Evolutionary conservation across 2,113 vertebrate genomes (phyloP).

Genomic region (human (Homo sapiens)): DNA sequence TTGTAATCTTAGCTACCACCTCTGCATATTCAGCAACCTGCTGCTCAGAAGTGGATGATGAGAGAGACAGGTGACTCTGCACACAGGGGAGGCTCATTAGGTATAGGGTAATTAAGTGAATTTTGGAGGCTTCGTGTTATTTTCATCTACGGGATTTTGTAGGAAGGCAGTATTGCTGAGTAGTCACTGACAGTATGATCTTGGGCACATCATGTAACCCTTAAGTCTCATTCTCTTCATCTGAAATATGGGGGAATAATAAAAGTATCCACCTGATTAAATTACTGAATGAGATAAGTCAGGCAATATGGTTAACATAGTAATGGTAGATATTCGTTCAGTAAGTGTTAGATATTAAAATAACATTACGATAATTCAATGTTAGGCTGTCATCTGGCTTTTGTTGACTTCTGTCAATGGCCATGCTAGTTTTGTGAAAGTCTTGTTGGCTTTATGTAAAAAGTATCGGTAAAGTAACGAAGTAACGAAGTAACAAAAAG

Average conservation of each 20-base stretch:
- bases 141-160: neutral
- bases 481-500: neutral
- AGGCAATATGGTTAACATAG: neutral
- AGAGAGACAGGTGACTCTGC: neutral
- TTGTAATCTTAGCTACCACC: neutral
- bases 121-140: neutral
- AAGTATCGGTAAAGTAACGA: neutral
- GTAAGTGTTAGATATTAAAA: neutral
- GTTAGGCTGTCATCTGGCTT: neutral
- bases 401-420: neutral
- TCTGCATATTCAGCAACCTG: neutral
- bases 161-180: neutral
- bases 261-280: neutral
- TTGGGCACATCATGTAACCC: neutral
- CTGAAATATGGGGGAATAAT: neutral
- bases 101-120: neutral
- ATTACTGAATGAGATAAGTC: neutral
- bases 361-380: neutral
- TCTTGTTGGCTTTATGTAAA: neutral
- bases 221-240: neutral
- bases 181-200: neutral
- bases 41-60: neutral
- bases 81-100: neutral
- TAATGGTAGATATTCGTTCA: neutral
- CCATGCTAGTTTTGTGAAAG: neutral